phyloP scores from a whole-genome alignment of 2,888 invertebrate species.

The Eupeodes luniger region DNA sequence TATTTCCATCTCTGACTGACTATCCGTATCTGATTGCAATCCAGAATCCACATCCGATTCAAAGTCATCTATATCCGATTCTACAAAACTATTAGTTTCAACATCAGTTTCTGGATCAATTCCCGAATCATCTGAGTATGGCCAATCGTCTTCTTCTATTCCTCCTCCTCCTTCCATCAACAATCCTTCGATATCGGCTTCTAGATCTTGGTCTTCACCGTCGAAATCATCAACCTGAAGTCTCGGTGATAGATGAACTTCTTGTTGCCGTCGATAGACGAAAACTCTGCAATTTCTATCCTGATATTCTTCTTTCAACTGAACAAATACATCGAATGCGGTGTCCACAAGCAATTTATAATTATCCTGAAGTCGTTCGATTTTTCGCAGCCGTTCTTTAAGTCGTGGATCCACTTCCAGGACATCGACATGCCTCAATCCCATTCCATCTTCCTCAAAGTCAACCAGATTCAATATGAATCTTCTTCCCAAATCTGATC shows the following conservation, averaged over 20 bases:
- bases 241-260: neutral
- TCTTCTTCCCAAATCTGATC: neutral
- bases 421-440: neutral
- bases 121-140: constrained; percentile 13
- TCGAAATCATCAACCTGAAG: neutral
- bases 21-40: constrained; percentile 13
- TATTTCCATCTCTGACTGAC: constrained; percentile 10
- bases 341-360: constrained; percentile 17
- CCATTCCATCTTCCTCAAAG: neutral
- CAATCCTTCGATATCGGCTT: no score
- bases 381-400: constrained; percentile 5
- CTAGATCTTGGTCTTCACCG: neutral
- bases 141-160: neutral
- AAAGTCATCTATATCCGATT: neutral
- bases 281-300: neutral
- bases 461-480: constrained; percentile 6
- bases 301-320: constrained; percentile 19
- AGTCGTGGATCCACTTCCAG: constrained; percentile 8
- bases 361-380: constrained; percentile 18
- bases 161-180: no score
- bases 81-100: neutral
- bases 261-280: neutral
- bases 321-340: neutral
- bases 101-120: constrained; percentile 22
- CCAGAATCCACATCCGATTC: constrained; percentile 19